phyloP scores from a whole-genome alignment of 2,888 invertebrate species.

The Drosophila birchii region DNA sequence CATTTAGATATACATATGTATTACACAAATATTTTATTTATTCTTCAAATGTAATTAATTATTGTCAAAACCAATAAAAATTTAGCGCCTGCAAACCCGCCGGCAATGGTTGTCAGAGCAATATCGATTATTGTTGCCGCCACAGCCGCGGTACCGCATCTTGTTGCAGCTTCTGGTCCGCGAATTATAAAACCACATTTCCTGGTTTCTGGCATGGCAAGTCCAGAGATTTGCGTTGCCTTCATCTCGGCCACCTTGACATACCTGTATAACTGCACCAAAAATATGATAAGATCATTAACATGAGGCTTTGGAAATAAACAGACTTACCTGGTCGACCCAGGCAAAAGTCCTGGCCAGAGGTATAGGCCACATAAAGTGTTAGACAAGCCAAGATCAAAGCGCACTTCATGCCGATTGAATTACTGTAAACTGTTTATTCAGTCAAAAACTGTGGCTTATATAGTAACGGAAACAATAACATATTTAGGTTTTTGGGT shows the following conservation, averaged over 20 bases:
- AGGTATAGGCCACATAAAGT: constrained; percentile 11
- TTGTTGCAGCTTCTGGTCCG: constrained; percentile 1
- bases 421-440: constrained; percentile 1
- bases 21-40: background rate
- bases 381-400: constrained; percentile 21
- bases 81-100: constrained; percentile 2
- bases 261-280: constrained; percentile 1
- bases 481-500: background rate
- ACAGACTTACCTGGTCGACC: background rate
- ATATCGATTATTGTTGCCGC: constrained; percentile 28
- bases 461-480: background rate
- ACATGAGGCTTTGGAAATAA: no score
- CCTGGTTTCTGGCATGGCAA: background rate
- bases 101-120: constrained; percentile 16
- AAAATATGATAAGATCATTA: background rate
- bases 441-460: background rate
- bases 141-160: constrained; percentile 25
- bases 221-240: constrained; percentile 13
- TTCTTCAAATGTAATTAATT: background rate
- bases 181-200: constrained; percentile 26
- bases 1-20: no score
- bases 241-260: constrained; percentile 8
- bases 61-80: background rate
- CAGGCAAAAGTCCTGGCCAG: background rate
- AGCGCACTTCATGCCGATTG: constrained; percentile 20